Percentiles rank a stretch among this genome's conserved stretches.
These are phyloP conservation scores for Schizotus pectinicornis DNA, from an alignment of 2,888 invertebrate genomes.

Conservation along the genomic window DNA sequence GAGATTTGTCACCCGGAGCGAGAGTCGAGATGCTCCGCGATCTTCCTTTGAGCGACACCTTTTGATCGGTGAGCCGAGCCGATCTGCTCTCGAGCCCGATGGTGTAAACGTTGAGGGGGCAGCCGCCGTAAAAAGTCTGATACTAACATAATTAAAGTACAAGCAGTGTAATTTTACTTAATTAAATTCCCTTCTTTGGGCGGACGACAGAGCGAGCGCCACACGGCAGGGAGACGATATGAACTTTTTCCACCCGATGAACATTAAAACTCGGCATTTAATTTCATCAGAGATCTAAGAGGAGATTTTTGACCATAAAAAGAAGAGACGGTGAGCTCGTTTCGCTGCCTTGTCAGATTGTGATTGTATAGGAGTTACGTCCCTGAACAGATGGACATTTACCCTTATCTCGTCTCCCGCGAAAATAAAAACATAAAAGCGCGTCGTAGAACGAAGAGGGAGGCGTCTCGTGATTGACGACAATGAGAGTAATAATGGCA, in stretches of 20 bases:
- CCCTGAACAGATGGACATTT: constrained; percentile 55
- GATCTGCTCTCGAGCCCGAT: constrained; percentile 44
- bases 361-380: constrained; percentile 46
- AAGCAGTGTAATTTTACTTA: constrained; percentile 64
- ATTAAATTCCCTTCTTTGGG: constrained; percentile 63
- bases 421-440: constrained; percentile 51
- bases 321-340: constrained; percentile 50
- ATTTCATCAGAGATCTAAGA: constrained; percentile 62
- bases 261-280: constrained; percentile 63
- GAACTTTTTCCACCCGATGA: constrained; percentile 62
- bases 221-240: constrained; percentile 56
- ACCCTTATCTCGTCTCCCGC: constrained; percentile 36
- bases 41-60: constrained; percentile 50
- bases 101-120: constrained; percentile 45
- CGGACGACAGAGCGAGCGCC: constrained; percentile 46
- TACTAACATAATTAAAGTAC: constrained; percentile 65
- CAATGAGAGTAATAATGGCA: constrained; percentile 32
- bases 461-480: constrained; percentile 21
- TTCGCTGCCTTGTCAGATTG: constrained; percentile 40
- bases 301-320: constrained; percentile 61
- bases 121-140: constrained; percentile 59
- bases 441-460: constrained; percentile 10
- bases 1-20: too few relatives aligned
- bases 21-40: constrained; percentile 7
- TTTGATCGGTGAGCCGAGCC: constrained; percentile 56